A percentile compares a stretch with the other conserved stretches of the same genome.
phyloP scores from a whole-genome alignment of 2,888 invertebrate genomes.

The Drosophila meridionalis region DNA sequence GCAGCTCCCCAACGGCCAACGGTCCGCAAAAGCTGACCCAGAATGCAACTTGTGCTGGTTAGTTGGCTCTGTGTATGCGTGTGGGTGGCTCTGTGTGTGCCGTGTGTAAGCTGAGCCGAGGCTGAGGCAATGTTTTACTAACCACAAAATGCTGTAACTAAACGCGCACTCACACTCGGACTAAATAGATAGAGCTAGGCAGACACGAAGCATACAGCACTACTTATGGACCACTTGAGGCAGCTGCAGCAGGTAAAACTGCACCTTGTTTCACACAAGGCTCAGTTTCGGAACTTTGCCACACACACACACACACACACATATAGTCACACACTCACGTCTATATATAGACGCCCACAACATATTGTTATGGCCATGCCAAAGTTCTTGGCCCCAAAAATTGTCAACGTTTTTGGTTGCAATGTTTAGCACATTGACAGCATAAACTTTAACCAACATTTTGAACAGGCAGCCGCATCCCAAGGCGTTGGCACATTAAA shows the following conservation, averaged over 20 bases:
- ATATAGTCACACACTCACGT: not conserved
- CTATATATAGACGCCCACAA: constrained; percentile 40
- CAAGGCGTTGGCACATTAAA: constrained; percentile 37
- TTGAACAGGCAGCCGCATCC: constrained; percentile 33
- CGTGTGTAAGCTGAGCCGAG: constrained; percentile 44
- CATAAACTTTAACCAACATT: constrained; percentile 69
- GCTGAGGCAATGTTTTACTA: constrained; percentile 72
- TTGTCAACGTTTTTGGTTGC: constrained; percentile 71
- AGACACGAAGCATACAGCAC: constrained; percentile 50
- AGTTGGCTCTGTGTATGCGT: constrained; percentile 43
- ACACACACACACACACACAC: constrained; percentile 10
- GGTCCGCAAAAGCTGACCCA: constrained; percentile 66
- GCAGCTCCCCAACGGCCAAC: constrained; percentile 50
- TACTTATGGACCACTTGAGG: constrained; percentile 75
- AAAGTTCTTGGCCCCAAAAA: constrained; percentile 75
- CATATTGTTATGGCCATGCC: constrained; percentile 72
- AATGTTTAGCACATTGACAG: constrained; percentile 75
- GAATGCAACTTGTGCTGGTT: constrained; percentile 79
- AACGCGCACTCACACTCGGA: constrained; percentile 63
- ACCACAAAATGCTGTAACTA: constrained; percentile 81
- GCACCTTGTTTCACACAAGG: not conserved
- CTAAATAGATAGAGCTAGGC: constrained; percentile 50
- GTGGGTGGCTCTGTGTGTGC: constrained; percentile 27
- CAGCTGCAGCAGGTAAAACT: constrained; percentile 32
- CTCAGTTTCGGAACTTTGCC: constrained; percentile 52